Conservation (phyloP, 2,888 invertebrate genomes). For the Lingula anatina region DNA sequence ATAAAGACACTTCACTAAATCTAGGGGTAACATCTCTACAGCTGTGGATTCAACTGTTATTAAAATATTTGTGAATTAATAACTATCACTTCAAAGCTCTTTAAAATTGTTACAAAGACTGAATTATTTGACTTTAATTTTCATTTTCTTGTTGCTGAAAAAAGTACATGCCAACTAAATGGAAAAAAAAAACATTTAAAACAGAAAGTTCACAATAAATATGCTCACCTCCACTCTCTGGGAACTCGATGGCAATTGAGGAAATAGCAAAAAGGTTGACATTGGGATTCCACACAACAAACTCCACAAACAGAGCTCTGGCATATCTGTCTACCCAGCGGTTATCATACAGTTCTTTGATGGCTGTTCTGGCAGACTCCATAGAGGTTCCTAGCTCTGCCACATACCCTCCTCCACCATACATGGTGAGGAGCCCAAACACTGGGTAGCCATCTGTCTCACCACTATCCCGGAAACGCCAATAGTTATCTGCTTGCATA, state of each 20-base stretch:
- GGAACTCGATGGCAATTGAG: conserved; percentile 14
- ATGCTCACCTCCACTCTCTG: conserved; percentile 12
- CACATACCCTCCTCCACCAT: conserved; percentile 23
- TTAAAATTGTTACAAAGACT: too few species aligned
- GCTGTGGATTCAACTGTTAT: too few species aligned
- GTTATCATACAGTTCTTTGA: conserved; percentile 8
- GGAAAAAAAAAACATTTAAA: too few species aligned
- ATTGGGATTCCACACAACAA: conserved; percentile 16
- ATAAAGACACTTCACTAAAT: too few species aligned
- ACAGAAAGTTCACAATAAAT: too few species aligned
- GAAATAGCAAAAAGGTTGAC: conserved; percentile 14
- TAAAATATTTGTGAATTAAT: too few species aligned
- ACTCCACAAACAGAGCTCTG: conserved; percentile 18
- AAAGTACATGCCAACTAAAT: too few species aligned
- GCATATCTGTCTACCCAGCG: conserved; percentile 15
- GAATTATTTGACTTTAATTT: too few species aligned
- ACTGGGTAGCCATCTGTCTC: conserved; percentile 37
- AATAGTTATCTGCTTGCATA: neutral
- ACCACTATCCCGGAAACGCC: conserved; percentile 20
- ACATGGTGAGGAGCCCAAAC: conserved; percentile 34
- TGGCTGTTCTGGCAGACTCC: conserved; percentile 2
- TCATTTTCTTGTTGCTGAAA: too few species aligned
- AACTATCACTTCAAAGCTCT: too few species aligned
- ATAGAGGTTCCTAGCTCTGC: conserved; percentile 9
- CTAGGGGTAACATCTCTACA: too few species aligned